Percentiles rank a stretch among this genome's conserved stretches.
phyloP scores from a whole-genome alignment of 2,888 invertebrate genomes.

The Ctenicera cuprea region DNA sequence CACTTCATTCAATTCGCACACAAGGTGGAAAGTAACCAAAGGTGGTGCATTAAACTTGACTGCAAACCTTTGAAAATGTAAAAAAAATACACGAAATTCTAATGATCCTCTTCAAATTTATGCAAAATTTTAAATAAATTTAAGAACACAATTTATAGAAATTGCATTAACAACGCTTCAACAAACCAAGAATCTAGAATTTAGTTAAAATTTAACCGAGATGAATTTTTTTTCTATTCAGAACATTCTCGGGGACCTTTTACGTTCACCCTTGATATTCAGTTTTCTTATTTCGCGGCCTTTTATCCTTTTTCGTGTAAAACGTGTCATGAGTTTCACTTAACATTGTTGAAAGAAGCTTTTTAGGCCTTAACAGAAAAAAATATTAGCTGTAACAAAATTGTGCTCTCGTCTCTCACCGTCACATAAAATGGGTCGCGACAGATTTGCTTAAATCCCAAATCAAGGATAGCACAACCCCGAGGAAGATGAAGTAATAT shows the following conservation, averaged over 20 bases:
- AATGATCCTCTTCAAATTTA: too few species aligned
- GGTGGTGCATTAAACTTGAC: too few species aligned
- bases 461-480: neutral
- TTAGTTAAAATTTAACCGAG: too few species aligned
- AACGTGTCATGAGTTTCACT: slow-evolving; percentile 23
- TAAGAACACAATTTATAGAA: too few species aligned
- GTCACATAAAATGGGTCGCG: neutral
- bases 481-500: neutral
- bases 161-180: too few species aligned
- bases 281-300: slow-evolving; percentile 6
- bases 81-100: too few species aligned
- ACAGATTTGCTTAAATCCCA: slow-evolving; percentile 1
- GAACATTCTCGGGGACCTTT: neutral
- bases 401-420: slow-evolving; percentile 1
- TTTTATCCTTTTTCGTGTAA: slow-evolving; percentile 16
- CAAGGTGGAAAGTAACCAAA: too few species aligned
- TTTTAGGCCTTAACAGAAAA: slow-evolving; percentile 19
- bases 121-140: too few species aligned
- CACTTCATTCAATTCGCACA: neutral
- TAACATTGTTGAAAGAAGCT: slow-evolving; percentile 15
- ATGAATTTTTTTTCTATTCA: neutral
- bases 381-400: slow-evolving; percentile 18
- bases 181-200: too few species aligned
- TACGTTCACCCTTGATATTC: slow-evolving; percentile 2
- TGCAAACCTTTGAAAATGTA: too few species aligned